Evolutionary conservation across 2,797 vertebrate species (phyloP), one percentile per base, ranked within the genome.

Genomic region (Cyprinella venusta): DNA sequence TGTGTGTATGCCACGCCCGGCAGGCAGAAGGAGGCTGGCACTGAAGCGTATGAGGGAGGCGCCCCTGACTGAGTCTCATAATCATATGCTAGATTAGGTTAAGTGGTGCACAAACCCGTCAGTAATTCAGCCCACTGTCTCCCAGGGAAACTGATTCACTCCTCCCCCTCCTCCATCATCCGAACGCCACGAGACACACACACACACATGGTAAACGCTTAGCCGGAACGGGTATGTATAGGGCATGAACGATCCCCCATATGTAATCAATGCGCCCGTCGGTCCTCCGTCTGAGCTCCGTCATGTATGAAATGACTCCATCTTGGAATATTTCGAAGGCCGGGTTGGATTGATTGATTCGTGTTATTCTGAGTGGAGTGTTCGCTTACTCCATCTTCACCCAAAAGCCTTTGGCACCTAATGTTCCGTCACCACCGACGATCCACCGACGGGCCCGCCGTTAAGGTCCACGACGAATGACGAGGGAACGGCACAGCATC

Each of bases 31-130:
- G 86, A 86, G 82, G 87, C 84, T 86, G 83, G 86, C 87, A 78
- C 76, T 86, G 81, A 85, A 86, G 86, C 88, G 84, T 90, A 88
- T 82, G 81, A 89, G 85, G 89, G 88, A 89, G 83, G 84, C 86
- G 87, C 89, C 88, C 89, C 89, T 88, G 86, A 87, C 85, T 88
- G 88, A 81, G 87, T 86, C 84, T 89, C 79, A 89, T 90, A 88
- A 91, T 89, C 88, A 89, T 88, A 90, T 89, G 89, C 88, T 91
- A 88, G 87, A 90, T 89, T 90, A 91, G 90, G 88, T 90, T 88
- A 88, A 90, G 85, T 88, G 89, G 87, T 88, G 90, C 87, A 90
- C 89, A 89, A 89, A 88, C 85, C 89, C 84, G 80, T 88, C 89
- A 89, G 87, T 91, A 89, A 89, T 89, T 89, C 90, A 87, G 86